Base-by-base conservation (phyloP, 2,797 vertebrate genomes). In the Echiichthys vipera region DNA sequence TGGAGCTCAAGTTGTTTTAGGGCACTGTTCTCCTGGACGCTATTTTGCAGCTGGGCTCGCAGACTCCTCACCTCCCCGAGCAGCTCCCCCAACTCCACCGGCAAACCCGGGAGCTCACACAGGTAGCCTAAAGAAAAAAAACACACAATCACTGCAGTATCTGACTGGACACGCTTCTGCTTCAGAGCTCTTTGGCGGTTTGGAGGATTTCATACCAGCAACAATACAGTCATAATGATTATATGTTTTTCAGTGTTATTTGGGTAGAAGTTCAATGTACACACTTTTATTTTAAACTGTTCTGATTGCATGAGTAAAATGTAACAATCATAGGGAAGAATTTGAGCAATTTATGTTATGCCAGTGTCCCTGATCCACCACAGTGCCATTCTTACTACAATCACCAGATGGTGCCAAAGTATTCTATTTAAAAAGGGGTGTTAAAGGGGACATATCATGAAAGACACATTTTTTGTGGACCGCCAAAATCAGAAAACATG, bases 31-130 rank as follows among this genome's bases (percentile, higher is more conserved):
- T 95, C 95, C 79, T 95, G 95, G 20, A 96, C 91, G 30, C 94
- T 96, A 81, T 86, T 92, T 59, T 96, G 96, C 64, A 97, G 88
- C 87, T 97, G 95, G 1, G 89, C 92, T 20, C 95, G 87, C 42
- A 97, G 91, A 68, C 93, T 95, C 71, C 88, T 90, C 43, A 96
- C 94, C 85, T 97, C 96, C 15, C 89, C 90, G 36, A 97, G 91
- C 74, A 97, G 90, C 78, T 94, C 93, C 3, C 89, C 91, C 56
- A 95, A 77, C 85, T 96, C 95, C 66, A 89, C 87, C 6, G 92
- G 93, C 1, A 91, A 77, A 67, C 77, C 80, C 0, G 90, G 83
- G 3, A 88, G 63, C 69, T 94, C 92, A 72, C 92, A 88, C 74
- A 90, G 58, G 64, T 79, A 94, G 65, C 91, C 96, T 96, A 80